Conservation (phyloP, 2,888 invertebrate genomes). For the Theristus sp. region DNA sequence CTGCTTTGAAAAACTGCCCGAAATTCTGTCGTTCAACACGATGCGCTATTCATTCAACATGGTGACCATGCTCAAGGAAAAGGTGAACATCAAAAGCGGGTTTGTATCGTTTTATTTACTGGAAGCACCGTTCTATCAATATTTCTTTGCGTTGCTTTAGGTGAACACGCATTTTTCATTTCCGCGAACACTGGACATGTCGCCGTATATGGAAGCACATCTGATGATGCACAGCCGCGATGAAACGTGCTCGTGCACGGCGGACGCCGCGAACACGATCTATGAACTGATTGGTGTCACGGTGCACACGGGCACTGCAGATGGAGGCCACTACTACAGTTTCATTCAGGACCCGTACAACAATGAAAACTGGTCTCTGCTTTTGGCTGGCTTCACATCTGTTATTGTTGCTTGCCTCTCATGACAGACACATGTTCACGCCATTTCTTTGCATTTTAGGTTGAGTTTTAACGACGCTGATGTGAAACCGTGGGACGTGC, state of each 20-base stretch:
- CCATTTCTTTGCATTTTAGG: slow-evolving; percentile 15
- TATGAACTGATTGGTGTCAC: slow-evolving; percentile 78
- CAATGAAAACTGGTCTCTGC: not conserved
- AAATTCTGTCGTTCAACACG: slow-evolving; percentile 82
- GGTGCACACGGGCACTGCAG: slow-evolving; percentile 91
- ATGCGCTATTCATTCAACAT: slow-evolving; percentile 94
- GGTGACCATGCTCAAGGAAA: slow-evolving; percentile 89
- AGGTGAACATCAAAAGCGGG: slow-evolving; percentile 31
- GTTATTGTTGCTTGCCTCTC: no score
- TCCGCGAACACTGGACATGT: slow-evolving; percentile 77
- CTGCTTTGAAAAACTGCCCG: slow-evolving; percentile 77
- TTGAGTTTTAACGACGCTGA: slow-evolving; percentile 34
- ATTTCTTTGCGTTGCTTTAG: not conserved
- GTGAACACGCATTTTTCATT: slow-evolving; percentile 93
- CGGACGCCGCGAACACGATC: slow-evolving; percentile 11
- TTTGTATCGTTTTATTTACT: not conserved
- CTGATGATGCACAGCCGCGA: slow-evolving; percentile 47
- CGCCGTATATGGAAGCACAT: slow-evolving; percentile 77
- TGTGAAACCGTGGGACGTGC: slow-evolving; percentile 72
- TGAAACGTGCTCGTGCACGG: slow-evolving; percentile 32
- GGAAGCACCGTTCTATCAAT: not conserved
- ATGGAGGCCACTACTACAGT: slow-evolving; percentile 84
- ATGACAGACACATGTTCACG: no score
- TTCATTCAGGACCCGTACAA: slow-evolving; percentile 50
- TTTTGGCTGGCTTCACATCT: no score